phyloP scores from a whole-genome alignment of 37 sponge, comb jelly and placozoan species.

The Agelas oroides region DNA sequence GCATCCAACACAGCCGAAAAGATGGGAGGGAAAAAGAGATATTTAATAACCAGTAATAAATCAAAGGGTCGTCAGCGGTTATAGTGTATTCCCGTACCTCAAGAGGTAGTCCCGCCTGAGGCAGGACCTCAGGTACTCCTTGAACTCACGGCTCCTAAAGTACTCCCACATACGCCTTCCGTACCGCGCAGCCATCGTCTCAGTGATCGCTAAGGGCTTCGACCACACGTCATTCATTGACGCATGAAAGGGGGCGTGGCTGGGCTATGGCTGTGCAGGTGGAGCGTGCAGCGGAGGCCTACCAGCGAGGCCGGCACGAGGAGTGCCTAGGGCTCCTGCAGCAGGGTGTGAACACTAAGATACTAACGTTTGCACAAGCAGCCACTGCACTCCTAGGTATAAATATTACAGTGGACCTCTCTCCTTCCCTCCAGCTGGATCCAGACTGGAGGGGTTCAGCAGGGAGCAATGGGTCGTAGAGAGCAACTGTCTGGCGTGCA shows the following conservation, averaged over 20 bases:
- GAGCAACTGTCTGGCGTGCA: constrained; percentile 27
- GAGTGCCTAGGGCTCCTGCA: constrained; percentile 5
- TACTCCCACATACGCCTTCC: constrained; percentile 13
- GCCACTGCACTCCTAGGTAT: not conserved
- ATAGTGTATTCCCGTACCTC: too few relatives aligned
- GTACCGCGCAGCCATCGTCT: constrained; percentile 8
- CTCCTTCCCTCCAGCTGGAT: not conserved
- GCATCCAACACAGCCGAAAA: not conserved
- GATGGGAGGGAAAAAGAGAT: not conserved
- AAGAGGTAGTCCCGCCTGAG: too few relatives aligned
- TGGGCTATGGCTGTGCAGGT: not conserved
- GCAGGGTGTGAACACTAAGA: not conserved
- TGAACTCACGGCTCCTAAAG: constrained; percentile 48
- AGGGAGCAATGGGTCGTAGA: constrained; percentile 13
- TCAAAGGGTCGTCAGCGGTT: not conserved
- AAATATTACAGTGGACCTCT: not conserved
- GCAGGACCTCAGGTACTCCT: constrained; percentile 24
- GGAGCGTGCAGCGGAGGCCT: not conserved
- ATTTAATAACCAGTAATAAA: not conserved
- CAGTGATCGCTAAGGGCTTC: too few relatives aligned
- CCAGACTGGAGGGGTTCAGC: not conserved
- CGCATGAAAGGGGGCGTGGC: too few relatives aligned
- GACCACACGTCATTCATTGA: too few relatives aligned
- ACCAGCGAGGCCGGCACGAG: not conserved
- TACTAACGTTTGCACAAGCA: too few relatives aligned